phyloP scores from a whole-genome alignment of 1,140 invertebrate species.

The Phymastichus coffea region DNA sequence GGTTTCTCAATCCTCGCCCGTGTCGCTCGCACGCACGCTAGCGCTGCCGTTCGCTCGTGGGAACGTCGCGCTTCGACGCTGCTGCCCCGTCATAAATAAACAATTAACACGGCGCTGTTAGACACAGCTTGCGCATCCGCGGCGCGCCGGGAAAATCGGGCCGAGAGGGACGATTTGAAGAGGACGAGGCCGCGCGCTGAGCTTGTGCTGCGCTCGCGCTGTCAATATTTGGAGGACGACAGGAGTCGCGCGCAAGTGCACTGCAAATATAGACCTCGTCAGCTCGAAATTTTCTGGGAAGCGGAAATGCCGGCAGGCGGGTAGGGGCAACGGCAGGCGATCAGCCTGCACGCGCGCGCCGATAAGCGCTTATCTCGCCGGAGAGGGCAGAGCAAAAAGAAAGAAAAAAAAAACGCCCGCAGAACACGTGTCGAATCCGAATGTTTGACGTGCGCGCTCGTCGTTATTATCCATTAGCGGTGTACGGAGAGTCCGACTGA shows the following conservation, averaged over 20 bases:
- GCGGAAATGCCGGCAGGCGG: too few species aligned
- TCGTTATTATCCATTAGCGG: neutral
- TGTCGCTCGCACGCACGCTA: neutral
- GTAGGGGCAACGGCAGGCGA: neutral
- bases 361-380: neutral
- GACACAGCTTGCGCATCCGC: neutral
- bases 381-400: neutral
- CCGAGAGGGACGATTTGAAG: constrained; percentile 6
- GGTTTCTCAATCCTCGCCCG: constrained; percentile 48
- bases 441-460: neutral
- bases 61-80: constrained; percentile 9
- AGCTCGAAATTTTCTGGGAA: too few species aligned
- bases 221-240: constrained; percentile 5
- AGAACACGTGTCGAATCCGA: constrained; percentile 18
- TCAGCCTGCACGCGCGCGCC: neutral
- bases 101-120: constrained; percentile 17
- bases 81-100: constrained; percentile 7
- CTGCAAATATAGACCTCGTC: constrained; percentile 1
- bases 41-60: neutral
- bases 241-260: neutral
- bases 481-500: neutral
- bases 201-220: too few species aligned
- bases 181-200: too few species aligned
- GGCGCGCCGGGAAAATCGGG: neutral
- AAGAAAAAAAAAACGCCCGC: constrained; percentile 5